Conservation (phyloP, 2,797 vertebrate genomes). For the Tangara arthus region DNA sequence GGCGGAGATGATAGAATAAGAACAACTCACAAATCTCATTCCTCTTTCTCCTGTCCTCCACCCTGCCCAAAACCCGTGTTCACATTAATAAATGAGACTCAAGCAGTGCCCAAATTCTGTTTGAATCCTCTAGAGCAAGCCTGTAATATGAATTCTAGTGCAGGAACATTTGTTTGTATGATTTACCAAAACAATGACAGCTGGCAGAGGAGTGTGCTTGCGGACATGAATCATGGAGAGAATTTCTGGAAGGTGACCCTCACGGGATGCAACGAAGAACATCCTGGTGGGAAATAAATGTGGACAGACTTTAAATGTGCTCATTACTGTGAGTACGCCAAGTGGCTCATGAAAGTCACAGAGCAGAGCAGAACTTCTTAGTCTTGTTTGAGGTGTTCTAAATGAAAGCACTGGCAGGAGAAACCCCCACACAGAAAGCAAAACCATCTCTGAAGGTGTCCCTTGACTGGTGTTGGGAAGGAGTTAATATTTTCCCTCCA, state of each 20-base stretch:
- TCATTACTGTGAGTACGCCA: conserved; percentile 51
- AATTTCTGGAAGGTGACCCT: conserved; percentile 95
- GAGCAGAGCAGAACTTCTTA: conserved; percentile 1
- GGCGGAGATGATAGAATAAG: not conserved
- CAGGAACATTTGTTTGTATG: conserved; percentile 67
- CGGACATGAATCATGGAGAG: conserved; percentile 95
- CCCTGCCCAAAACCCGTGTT: not conserved
- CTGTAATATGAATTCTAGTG: not conserved
- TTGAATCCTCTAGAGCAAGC: conserved; percentile 2
- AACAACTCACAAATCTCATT: conserved; percentile 9
- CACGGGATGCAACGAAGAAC: conserved; percentile 94
- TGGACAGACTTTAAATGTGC: conserved; percentile 66
- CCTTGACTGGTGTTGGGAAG: not conserved
- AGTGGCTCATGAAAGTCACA: conserved; percentile 46
- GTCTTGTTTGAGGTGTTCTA: not conserved
- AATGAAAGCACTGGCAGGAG: not conserved
- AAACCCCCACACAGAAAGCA: not conserved
- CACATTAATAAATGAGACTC: conserved; percentile 21
- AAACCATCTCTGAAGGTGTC: not conserved
- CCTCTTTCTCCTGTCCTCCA: not conserved
- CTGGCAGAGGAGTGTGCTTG: conserved; percentile 92
- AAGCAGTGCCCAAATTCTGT: conserved; percentile 31
- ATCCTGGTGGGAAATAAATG: conserved; percentile 82
- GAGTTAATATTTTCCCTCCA: not conserved
- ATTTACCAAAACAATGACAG: conserved; percentile 93